These are phyloP conservation scores for Diarsia dahlii DNA, from an alignment of 2,888 invertebrate genomes.

Conservation along the genomic window DNA sequence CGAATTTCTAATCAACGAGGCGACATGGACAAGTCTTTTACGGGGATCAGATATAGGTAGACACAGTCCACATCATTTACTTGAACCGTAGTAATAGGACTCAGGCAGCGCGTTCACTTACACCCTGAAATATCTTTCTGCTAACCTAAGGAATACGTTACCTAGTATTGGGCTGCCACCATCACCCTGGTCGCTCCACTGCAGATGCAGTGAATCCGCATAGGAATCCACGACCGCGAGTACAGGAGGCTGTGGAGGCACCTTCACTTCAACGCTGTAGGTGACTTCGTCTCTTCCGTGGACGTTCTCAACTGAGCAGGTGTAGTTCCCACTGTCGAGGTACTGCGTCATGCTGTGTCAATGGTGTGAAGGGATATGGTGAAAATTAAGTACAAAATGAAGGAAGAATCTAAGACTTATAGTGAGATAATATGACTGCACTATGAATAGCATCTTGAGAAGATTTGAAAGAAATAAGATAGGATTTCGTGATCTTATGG, in stretches of 20 bases:
- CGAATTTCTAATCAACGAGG: not conserved
- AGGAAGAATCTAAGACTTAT: not conserved
- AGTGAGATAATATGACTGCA: not conserved
- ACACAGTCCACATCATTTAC: too few species aligned
- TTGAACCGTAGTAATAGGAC: not conserved
- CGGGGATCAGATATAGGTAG: not conserved
- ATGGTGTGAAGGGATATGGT: constrained; percentile 34
- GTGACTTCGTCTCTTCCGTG: constrained; percentile 96
- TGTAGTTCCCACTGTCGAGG: constrained; percentile 97
- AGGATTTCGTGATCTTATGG: not conserved
- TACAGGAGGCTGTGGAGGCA: constrained; percentile 96
- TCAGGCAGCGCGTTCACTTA: not conserved
- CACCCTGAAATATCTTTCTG: not conserved
- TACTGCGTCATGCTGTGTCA: constrained; percentile 92
- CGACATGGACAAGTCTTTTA: not conserved
- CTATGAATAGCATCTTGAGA: not conserved
- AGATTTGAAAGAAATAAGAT: not conserved
- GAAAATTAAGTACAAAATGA: constrained; percentile 29
- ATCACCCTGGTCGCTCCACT: constrained; percentile 95
- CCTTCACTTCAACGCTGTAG: constrained; percentile 94
- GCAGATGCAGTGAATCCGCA: constrained; percentile 95
- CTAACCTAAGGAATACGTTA: constrained; percentile 61
- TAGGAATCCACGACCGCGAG: constrained; percentile 95
- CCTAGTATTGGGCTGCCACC: constrained; percentile 95
- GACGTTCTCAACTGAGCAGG: constrained; percentile 96